A percentile compares a stretch with the other conserved stretches of the same genome.
phyloP scores from a whole-genome alignment of 1,140 invertebrate species.

The Mesaphorura yosii region DNA sequence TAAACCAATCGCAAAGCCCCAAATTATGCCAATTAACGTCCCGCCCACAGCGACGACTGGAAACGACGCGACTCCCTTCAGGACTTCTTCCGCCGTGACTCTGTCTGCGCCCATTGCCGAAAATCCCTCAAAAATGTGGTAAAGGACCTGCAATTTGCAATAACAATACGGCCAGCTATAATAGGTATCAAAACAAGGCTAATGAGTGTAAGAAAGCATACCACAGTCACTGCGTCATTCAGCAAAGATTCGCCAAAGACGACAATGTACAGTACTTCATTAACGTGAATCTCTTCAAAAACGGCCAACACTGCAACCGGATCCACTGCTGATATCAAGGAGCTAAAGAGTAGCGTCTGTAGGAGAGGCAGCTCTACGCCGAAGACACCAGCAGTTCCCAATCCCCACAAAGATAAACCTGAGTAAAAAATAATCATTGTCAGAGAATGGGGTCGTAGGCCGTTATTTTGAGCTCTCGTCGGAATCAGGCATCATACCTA shows the following conservation, averaged over 20 bases:
- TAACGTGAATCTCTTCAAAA: conserved; percentile 97
- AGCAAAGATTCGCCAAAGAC: conserved; percentile 97
- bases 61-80: conserved; percentile 71
- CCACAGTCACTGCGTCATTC: conserved; percentile 91
- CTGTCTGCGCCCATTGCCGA: conserved; percentile 66
- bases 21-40: conserved; percentile 83
- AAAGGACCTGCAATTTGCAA: conserved; percentile 79
- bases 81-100: conserved; percentile 23
- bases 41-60: conserved; percentile 88
- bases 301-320: conserved; percentile 96
- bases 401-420: conserved; percentile 55
- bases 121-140: conserved; percentile 91
- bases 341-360: conserved; percentile 79
- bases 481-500: no score
- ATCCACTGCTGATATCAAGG: conserved; percentile 97
- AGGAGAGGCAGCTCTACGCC: conserved; percentile 60
- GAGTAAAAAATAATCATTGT: no score
- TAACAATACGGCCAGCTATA: no score
- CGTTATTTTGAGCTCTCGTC: no score
- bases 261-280: conserved; percentile 96
- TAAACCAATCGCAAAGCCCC: conserved; percentile 88
- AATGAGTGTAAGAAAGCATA: no score
- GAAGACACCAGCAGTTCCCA: conserved; percentile 71
- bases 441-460: no score
- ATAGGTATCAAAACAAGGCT: no score